phyloP scores from a whole-genome alignment of 2,888 invertebrate genomes.

The Tipula helvola region DNA sequence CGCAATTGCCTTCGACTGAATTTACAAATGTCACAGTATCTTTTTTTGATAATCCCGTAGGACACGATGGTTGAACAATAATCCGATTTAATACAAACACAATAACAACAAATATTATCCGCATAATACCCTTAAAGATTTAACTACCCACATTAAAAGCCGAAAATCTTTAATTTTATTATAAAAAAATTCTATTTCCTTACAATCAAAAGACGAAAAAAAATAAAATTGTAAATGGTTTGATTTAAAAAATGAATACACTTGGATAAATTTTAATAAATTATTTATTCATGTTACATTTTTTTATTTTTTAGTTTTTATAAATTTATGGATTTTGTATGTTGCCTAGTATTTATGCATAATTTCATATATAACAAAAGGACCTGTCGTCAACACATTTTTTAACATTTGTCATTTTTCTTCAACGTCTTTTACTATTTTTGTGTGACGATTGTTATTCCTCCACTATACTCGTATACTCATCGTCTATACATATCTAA shows the following conservation, averaged over 20 bases:
- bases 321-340: not conserved
- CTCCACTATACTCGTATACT: not conserved
- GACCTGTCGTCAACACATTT: slow-evolving; percentile 19
- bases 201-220: not conserved
- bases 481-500: not conserved
- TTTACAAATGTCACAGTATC: too few species aligned
- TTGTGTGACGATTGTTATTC: not conserved
- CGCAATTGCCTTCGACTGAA: too few species aligned
- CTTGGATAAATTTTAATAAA: not conserved
- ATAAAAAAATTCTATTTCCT: not conserved
- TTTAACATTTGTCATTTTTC: slow-evolving; percentile 18
- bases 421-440: not conserved
- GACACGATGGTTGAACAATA: too few species aligned
- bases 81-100: too few species aligned
- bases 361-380: slow-evolving; percentile 6
- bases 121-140: too few species aligned
- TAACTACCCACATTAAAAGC: not conserved
- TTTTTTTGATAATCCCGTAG: too few species aligned
- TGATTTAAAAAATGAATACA: not conserved
- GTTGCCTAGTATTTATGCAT: not conserved
- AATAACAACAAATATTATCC: too few species aligned
- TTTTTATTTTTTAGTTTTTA: not conserved
- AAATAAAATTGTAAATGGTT: not conserved
- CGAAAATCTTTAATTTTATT: not conserved
- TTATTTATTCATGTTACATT: not conserved